A percentile compares a stretch with the other conserved stretches of the same genome.
These are phyloP conservation scores for Cuculus canorus DNA, from an alignment of 2,797 vertebrate genomes.

Conservation along the genomic window DNA sequence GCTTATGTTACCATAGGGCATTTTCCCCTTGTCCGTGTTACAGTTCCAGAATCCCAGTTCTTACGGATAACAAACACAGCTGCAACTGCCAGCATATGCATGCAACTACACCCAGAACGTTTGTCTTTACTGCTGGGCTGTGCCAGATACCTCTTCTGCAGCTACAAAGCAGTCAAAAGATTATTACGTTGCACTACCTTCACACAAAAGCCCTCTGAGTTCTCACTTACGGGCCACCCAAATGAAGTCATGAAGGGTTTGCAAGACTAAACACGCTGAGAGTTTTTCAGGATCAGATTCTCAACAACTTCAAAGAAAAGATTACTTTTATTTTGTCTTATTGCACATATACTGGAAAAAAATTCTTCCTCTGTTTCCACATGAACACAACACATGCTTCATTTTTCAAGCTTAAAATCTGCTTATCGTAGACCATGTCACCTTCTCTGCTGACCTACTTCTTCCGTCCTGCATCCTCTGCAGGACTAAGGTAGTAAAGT, in stretches of 20 bases:
- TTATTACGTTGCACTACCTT: not conserved
- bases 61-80: not conserved
- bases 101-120: not conserved
- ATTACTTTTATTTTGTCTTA: not conserved
- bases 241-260: not conserved
- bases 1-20: not conserved
- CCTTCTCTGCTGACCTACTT: not conserved
- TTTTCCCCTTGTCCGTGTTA: not conserved
- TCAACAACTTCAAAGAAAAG: not conserved
- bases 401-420: not conserved
- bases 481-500: not conserved
- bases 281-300: not conserved
- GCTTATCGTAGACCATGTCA: not conserved
- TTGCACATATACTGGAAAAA: not conserved
- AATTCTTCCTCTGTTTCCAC: not conserved
- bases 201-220: not conserved
- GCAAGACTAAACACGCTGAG: not conserved
- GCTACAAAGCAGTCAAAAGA: not conserved
- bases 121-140: not conserved
- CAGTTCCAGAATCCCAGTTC: not conserved
- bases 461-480: not conserved
- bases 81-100: not conserved
- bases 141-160: not conserved
- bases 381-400: not conserved
- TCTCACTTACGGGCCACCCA: not conserved